A percentile compares a stretch with the other conserved stretches of the same genome.
Evolutionary conservation across 23 tunicate genomes (phyloP).

Genomic region (Diplosoma virens): DNA sequence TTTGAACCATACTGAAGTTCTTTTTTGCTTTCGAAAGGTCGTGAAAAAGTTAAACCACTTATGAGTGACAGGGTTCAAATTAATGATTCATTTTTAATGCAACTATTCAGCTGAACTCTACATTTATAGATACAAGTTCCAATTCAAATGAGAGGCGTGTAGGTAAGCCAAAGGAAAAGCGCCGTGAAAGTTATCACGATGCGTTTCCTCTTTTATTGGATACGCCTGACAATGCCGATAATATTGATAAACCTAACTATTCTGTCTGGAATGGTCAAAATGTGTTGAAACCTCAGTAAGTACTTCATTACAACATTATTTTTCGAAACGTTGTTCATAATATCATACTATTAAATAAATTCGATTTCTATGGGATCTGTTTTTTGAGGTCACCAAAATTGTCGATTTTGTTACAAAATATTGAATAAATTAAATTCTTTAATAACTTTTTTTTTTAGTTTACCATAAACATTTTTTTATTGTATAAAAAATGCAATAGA

Average conservation of each 20-base stretch:
- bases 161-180: slow-evolving; percentile 16
- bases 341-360: no score
- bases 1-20: background rate
- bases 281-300: slow-evolving; percentile 6
- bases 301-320: no score
- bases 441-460: no score
- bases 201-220: slow-evolving; percentile 38
- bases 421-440: no score
- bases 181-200: slow-evolving; percentile 46
- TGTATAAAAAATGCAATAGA: no score
- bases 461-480: no score
- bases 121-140: slow-evolving; percentile 23
- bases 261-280: slow-evolving; percentile 20
- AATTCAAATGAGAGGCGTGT: slow-evolving; percentile 53
- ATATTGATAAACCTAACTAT: background rate
- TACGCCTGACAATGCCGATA: slow-evolving; percentile 1
- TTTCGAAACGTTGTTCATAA: no score
- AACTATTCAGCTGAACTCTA: background rate
- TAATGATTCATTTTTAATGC: background rate
- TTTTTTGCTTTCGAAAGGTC: background rate
- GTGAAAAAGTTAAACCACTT: no score
- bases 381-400: no score
- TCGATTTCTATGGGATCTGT: no score
- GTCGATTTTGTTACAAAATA: no score
- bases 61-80: background rate